phyloP scores from a whole-genome alignment of 2,797 vertebrate species.

The Columba guinea region DNA sequence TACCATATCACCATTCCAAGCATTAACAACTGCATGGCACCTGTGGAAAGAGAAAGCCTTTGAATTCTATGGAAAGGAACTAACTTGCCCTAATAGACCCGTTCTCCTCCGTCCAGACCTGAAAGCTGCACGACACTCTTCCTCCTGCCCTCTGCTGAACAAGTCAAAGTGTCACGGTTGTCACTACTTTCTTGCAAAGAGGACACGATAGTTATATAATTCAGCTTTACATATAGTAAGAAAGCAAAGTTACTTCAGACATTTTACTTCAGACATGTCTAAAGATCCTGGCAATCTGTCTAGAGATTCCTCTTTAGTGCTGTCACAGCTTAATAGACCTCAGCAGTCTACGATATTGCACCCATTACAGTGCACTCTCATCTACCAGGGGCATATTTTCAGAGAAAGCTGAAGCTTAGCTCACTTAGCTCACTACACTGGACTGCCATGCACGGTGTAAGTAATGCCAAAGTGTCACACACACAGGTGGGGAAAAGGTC shows the following conservation, averaged over 20 bases:
- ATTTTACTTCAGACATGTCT: neutral
- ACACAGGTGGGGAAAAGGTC: neutral
- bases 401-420: neutral
- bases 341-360: neutral
- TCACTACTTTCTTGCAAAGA: conserved; percentile 4
- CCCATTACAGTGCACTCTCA: neutral
- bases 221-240: conserved; percentile 29
- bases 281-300: neutral
- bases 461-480: neutral
- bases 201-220: conserved; percentile 17
- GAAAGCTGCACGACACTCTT: neutral
- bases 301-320: neutral
- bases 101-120: neutral
- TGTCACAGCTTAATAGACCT: neutral
- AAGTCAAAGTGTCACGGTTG: conserved; percentile 2
- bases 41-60: conserved; percentile 63
- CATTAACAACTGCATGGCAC: conserved; percentile 70
- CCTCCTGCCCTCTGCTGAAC: neutral
- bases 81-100: conserved; percentile 20
- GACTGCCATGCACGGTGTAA: neutral
- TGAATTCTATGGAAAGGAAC: conserved; percentile 61
- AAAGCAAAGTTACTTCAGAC: conserved; percentile 48
- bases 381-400: neutral
- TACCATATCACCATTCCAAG: conserved; percentile 77
- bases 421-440: neutral